Percentiles rank a stretch among this genome's conserved stretches.
phyloP scores from a whole-genome alignment of 1,140 invertebrate species.

The Musca domestica region DNA sequence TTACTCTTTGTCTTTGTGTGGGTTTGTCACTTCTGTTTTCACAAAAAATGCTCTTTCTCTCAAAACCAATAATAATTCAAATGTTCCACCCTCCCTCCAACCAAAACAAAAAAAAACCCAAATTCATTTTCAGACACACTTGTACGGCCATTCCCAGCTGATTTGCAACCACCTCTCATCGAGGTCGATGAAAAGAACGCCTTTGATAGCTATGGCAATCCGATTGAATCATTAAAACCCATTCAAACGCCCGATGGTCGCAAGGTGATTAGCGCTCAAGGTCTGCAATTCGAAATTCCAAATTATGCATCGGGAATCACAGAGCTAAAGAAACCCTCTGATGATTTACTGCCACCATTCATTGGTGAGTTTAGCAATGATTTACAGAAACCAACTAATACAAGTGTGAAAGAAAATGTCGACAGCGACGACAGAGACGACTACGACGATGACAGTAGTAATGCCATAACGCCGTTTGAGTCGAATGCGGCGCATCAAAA shows the following conservation, averaged over 20 bases:
- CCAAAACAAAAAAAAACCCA: conserved; percentile 23
- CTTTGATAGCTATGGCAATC: conserved; percentile 51
- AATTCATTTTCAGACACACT: conserved; percentile 46
- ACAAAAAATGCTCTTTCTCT: too few species aligned
- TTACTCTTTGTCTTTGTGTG: too few species aligned
- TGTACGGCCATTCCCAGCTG: conserved; percentile 47
- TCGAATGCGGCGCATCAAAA: too few species aligned
- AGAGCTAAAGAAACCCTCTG: conserved; percentile 45
- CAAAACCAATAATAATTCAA: background rate
- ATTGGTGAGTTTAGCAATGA: conserved; percentile 48
- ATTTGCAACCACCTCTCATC: conserved; percentile 45
- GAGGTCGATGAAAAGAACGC: conserved; percentile 29
- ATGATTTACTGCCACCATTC: conserved; percentile 50
- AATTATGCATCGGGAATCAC: conserved; percentile 52
- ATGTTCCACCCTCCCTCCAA: background rate
- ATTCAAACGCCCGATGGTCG: conserved; percentile 50
- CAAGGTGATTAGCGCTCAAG: conserved; percentile 49
- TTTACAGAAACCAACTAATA: conserved; percentile 14
- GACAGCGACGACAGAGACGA: background rate
- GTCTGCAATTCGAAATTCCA: conserved; percentile 51
- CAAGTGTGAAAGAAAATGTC: conserved; percentile 13
- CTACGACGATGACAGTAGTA: background rate
- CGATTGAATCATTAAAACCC: conserved; percentile 42
- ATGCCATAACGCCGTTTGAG: too few species aligned
- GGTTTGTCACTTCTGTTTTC: too few species aligned